Base-by-base conservation (phyloP, 2,797 vertebrate genomes). In the Nasua narica region DNA sequence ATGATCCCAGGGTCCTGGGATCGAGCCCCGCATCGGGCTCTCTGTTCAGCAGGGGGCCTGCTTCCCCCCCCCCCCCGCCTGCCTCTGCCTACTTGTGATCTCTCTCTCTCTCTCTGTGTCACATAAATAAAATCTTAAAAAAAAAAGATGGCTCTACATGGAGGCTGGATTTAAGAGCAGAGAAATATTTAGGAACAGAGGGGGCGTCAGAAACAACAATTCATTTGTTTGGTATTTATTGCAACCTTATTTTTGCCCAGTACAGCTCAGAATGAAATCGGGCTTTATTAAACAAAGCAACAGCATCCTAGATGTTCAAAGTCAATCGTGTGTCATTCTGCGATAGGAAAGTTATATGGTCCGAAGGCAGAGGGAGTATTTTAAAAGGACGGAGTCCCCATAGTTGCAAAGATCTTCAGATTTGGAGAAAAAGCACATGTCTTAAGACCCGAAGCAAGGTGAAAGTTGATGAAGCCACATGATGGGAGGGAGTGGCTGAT, bases 81-180 rank as follows among this genome's bases (percentile, higher is more conserved):
- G n/a, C n/a, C n/a, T n/a, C n/a, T n/a, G n/a, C n/a, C n/a, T n/a
- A n/a, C n/a, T n/a, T n/a, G n/a, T n/a, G n/a, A n/a, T n/a, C n/a
- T n/a, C n/a, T n/a, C n/a, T n/a, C n/a, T n/a, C n/a, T n/a, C n/a
- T n/a, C n/a, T n/a, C n/a, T n/a, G n/a, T n/a, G n/a, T n/a, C n/a
- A n/a, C n/a, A n/a, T n/a, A n/a, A n/a, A n/a, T n/a, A n/a, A n/a
- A n/a, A n/a, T n/a, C n/a, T n/a, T n/a, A n/a, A n/a, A n/a, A n/a
- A n/a, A n/a, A n/a, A n/a, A n/a, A n/a, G 16, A 76, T 11, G 3
- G 43, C 5, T n/a, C 3, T 4, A 37, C 19, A 0, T 3, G 40
- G 74, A 43, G 8, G 82, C 21, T 37, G 50, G 32, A 18, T 6
- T 81, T 48, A 21, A 29, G 13, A 76, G 16, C 25, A 15, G 35